Percentiles rank a stretch among this genome's conserved stretches.
phyloP scores from a whole-genome alignment of 2,113 vertebrate genomes.

The Haemorhous mexicanus region DNA sequence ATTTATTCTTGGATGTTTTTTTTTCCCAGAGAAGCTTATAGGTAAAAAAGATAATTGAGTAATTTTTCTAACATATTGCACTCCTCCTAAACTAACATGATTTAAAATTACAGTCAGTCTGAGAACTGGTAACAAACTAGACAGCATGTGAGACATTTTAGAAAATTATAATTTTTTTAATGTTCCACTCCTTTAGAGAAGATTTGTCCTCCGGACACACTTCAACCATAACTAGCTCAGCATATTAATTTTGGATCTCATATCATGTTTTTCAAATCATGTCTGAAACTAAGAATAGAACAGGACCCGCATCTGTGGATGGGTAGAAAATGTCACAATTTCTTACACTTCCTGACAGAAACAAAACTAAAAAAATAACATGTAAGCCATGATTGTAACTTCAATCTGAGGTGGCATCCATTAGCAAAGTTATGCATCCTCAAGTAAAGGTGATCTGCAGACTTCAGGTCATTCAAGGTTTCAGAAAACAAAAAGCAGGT shows the following conservation, averaged over 20 bases:
- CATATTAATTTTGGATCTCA: not conserved
- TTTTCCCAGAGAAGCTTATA: not conserved
- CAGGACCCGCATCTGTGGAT: rapidly evolving
- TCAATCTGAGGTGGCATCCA: not conserved
- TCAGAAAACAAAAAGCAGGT: not conserved
- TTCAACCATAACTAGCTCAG: not conserved
- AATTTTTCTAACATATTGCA: not conserved
- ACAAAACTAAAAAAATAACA: not conserved
- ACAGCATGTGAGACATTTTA: not conserved
- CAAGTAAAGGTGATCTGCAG: not conserved
- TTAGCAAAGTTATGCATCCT: not conserved
- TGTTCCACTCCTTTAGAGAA: not conserved
- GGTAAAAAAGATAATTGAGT: not conserved
- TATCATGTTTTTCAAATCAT: not conserved
- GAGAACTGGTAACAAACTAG: not conserved
- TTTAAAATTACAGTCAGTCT: not conserved
- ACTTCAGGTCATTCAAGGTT: not conserved
- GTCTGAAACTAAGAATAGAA: not conserved
- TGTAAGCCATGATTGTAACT: rapidly evolving
- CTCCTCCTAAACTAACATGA: not conserved
- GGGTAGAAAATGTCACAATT: not conserved
- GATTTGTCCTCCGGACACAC: not conserved
- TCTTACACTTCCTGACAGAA: not conserved
- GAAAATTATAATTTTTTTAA: not conserved
- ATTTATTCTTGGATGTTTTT: not conserved